Evolutionary conservation across 2,113 vertebrate species (phyloP), one percentile per base, ranked within the genome.

Genomic region (Atractosteus spatula): DNA sequence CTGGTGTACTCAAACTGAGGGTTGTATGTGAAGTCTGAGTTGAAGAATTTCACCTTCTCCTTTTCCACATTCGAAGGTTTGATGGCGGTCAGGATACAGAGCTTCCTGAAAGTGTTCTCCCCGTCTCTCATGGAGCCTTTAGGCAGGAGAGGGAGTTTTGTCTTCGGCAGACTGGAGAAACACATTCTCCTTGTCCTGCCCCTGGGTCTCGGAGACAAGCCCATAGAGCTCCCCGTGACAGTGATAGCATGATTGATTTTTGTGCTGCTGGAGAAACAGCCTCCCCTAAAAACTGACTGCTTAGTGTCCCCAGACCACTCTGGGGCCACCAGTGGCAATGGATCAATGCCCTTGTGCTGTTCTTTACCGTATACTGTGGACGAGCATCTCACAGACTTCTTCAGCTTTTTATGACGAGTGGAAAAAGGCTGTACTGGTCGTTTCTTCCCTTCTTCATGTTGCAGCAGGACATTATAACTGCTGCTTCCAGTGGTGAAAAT

Each of bases 1-100:
- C 90, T 94, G 64, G 89, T 92, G 71, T 99, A 99, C 42, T 95
- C 93, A 86, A 99, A 99, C 13, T 96, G 96, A 11, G 97, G 96
- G 62, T 97, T 92, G 83, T 95, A 96, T 8, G 77, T 90, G 83
- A 94, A 98, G 73, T 93, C 91, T 0, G 95, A 94, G 83, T 84
- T 84, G 80, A 98, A 98, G 79, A 99, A 99, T 43, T 88, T 93
- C 14, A 80, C 72, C 78, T 95, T 97, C 80, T 99, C 97, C 29
- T 82, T 93, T 78, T 97, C 94, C 64, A 98, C 90, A 0, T 99
- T 99, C 67, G 84, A 91, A 0, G 97, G 97, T 78, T 98, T 99
- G 84, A 99, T 94, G 1, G 96, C 96, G 0, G 94, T 84, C 47
- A 98, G 87, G 12, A 98, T 91, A 76, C 95, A 98, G 68, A 92